phyloP scores from a whole-genome alignment of 2,113 vertebrate species.

The Stercorarius parasiticus region DNA sequence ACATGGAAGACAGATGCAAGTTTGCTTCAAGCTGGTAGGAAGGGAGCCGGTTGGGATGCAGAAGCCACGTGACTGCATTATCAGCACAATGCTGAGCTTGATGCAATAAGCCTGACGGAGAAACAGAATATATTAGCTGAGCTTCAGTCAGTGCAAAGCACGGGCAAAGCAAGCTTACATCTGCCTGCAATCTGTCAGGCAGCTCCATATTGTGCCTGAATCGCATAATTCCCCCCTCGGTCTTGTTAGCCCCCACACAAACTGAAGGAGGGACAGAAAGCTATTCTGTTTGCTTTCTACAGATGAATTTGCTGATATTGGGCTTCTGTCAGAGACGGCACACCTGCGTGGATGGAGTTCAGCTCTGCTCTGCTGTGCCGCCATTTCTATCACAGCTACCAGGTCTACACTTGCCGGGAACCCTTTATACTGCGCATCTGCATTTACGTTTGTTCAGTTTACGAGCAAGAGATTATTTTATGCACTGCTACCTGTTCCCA shows the following conservation, averaged over 20 bases:
- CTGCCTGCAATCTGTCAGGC: conserved; percentile 58
- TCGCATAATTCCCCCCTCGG: background rate
- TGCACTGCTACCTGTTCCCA: background rate
- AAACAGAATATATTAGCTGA: conserved; percentile 49
- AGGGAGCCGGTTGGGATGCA: background rate
- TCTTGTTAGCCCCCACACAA: conserved; percentile 16
- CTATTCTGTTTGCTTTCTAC: background rate
- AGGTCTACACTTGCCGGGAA: background rate
- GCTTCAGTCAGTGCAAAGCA: conserved; percentile 25
- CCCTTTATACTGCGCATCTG: background rate
- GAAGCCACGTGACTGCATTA: background rate
- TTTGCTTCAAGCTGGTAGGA: conserved; percentile 34
- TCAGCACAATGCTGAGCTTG: conserved; percentile 40
- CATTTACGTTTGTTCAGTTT: background rate
- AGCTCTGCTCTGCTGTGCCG: background rate
- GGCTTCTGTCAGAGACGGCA: background rate
- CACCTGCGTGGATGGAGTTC: background rate
- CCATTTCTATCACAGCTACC: background rate
- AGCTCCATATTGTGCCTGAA: conserved; percentile 19
- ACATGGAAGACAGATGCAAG: conserved; percentile 26
- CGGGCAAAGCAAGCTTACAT: conserved; percentile 46
- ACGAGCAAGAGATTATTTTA: background rate
- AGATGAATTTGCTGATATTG: background rate
- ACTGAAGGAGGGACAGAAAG: conserved; percentile 9
- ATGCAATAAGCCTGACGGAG: conserved; percentile 14